phyloP scores from a whole-genome alignment of 2,113 vertebrate genomes.

The Octodon degus region DNA sequence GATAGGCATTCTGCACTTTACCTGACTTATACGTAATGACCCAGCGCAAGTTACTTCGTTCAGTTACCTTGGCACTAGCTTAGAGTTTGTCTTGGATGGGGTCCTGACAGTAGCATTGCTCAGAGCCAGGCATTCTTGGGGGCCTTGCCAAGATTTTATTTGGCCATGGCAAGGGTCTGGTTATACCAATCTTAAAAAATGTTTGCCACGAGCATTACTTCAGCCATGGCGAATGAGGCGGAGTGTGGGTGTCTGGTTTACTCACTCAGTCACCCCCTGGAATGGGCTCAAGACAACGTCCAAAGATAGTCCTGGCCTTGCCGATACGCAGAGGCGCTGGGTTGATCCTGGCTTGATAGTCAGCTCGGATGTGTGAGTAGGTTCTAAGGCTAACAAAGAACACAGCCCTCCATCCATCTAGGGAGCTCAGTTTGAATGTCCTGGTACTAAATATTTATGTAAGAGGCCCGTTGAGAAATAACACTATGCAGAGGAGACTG shows the following conservation, averaged over 20 bases:
- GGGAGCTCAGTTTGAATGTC: constrained; percentile 22
- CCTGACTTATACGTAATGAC: constrained; percentile 59
- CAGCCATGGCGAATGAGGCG: neutral
- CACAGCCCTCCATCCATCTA: neutral
- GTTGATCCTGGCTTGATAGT: neutral
- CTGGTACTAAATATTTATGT: constrained; percentile 69
- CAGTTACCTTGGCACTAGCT: constrained; percentile 73
- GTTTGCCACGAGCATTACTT: constrained; percentile 24
- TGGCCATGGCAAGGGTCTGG: constrained; percentile 71
- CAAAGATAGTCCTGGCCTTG: neutral
- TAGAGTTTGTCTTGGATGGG: constrained; percentile 73
- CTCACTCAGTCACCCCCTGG: neutral
- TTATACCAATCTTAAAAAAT: constrained; percentile 64
- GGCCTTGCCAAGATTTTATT: constrained; percentile 75
- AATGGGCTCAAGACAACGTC: constrained; percentile 24
- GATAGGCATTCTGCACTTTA: constrained; percentile 54
- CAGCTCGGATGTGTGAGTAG: neutral
- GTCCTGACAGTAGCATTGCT: constrained; percentile 80
- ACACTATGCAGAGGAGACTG: constrained; percentile 59
- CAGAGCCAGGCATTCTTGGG: constrained; percentile 74
- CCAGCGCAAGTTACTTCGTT: constrained; percentile 68
- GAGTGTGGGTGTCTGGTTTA: neutral
- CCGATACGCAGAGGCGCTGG: neutral
- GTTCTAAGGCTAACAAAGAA: constrained; percentile 29
- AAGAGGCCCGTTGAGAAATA: constrained; percentile 66